A percentile compares a stretch with the other conserved stretches of the same genome.
These are phyloP conservation scores for Lathronympha strigana DNA, from an alignment of 2,888 invertebrate genomes.

Conservation along the genomic window DNA sequence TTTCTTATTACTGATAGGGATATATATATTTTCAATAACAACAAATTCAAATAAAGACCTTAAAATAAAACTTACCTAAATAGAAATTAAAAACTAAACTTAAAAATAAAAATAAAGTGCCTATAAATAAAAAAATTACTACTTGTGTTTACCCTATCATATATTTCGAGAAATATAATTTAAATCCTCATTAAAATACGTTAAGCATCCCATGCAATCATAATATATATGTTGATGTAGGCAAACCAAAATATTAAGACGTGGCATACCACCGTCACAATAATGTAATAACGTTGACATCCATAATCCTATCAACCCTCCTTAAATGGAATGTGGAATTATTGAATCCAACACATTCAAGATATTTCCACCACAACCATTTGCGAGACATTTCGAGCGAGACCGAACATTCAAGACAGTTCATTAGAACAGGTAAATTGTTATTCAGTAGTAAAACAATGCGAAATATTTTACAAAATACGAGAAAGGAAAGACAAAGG, in stretches of 20 bases:
- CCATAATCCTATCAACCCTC: conserved; percentile 15
- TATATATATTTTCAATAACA: too few relatives aligned
- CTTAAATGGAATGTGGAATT: conserved; percentile 29
- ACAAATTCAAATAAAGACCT: too few relatives aligned
- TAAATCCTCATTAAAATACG: neutral
- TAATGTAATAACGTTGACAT: conserved; percentile 22
- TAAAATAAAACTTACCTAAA: too few relatives aligned
- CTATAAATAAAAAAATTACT: too few relatives aligned
- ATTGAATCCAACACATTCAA: conserved; percentile 30
- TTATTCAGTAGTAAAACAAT: conserved; percentile 39
- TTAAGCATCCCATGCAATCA: neutral
- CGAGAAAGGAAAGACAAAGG: conserved; percentile 37
- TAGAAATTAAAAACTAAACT: too few relatives aligned
- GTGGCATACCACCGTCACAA: conserved; percentile 11
- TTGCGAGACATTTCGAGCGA: conserved; percentile 16
- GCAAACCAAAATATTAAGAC: conserved; percentile 1
- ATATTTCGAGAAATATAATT: too few relatives aligned
- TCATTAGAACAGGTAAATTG: conserved; percentile 38
- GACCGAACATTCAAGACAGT: conserved; percentile 34
- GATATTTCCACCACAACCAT: conserved; percentile 30
- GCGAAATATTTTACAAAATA: conserved; percentile 35
- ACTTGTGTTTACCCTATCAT: too few relatives aligned
- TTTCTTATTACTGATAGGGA: too few relatives aligned
- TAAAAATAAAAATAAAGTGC: too few relatives aligned
- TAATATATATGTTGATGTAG: conserved; percentile 2